A percentile compares a stretch with the other conserved stretches of the same genome.
Conservation (phyloP, 2,113 vertebrate species). For the Notothenia coriiceps region DNA sequence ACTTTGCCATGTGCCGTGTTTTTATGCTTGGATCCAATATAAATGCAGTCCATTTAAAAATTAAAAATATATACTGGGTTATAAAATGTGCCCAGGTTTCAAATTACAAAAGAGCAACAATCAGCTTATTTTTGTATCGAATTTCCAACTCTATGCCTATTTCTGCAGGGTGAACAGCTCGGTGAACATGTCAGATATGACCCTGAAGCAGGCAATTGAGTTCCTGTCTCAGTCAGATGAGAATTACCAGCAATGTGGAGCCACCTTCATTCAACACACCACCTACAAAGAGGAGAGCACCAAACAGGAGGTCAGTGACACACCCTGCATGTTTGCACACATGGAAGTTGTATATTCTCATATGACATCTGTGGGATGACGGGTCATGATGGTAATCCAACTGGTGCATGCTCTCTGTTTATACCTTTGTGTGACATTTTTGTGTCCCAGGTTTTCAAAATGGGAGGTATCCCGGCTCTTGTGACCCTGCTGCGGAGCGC, state of each 20-base stretch:
- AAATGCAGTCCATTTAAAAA: no score
- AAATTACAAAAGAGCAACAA: constrained; percentile 1
- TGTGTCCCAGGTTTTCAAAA: constrained; percentile 83
- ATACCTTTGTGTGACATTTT: constrained; percentile 10
- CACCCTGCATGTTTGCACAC: neutral
- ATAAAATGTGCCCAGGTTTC: neutral
- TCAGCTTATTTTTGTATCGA: neutral
- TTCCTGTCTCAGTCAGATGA: constrained; percentile 84
- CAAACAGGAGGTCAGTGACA: constrained; percentile 87
- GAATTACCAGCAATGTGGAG: constrained; percentile 87
- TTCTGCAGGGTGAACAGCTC: constrained; percentile 67
- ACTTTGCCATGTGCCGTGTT: neutral
- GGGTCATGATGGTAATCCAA: neutral
- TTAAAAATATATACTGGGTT: no score
- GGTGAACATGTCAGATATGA: constrained; percentile 77
- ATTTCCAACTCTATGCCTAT: constrained; percentile 30
- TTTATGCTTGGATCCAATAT: no score
- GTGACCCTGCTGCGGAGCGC: constrained; percentile 87
- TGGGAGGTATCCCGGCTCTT: constrained; percentile 87
- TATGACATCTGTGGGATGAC: neutral
- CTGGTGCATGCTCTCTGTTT: no score
- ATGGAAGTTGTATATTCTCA: neutral
- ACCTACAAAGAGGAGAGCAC: constrained; percentile 90
- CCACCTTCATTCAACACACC: constrained; percentile 92
- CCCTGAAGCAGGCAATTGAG: constrained; percentile 89